A percentile compares a stretch with the other conserved stretches of the same genome.
Conservation (phyloP, 2,797 vertebrate species). For the Eulemur rubriventer region DNA sequence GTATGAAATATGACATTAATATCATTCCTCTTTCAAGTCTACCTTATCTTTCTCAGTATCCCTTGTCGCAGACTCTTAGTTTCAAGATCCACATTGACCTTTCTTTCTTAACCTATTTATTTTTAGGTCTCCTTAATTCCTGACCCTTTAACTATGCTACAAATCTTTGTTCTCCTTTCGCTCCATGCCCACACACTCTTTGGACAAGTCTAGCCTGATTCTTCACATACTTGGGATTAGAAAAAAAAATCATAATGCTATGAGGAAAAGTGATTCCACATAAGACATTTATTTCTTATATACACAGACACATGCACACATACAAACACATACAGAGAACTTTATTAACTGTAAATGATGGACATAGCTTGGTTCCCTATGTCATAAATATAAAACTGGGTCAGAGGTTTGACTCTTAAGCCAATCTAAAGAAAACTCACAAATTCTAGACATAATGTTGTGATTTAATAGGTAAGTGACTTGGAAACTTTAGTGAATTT, state of each 20-base stretch:
- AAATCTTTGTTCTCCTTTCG: not conserved
- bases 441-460: slow-evolving; percentile 62
- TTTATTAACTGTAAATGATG: slow-evolving; percentile 3
- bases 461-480: slow-evolving; percentile 64
- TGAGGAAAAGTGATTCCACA: not conserved
- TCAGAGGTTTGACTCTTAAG: not conserved
- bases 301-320: not conserved
- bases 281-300: not conserved
- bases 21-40: not conserved
- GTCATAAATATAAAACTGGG: not conserved
- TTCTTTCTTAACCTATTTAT: not conserved
- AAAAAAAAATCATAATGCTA: not conserved
- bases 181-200: not conserved
- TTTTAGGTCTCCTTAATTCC: not conserved
- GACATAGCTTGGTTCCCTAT: not conserved
- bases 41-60: not conserved
- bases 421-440: slow-evolving; percentile 66
- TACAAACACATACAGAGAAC: not conserved
- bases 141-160: not conserved
- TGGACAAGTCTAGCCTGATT: not conserved
- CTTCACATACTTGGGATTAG: not conserved
- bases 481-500: slow-evolving; percentile 65
- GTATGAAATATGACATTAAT: not conserved
- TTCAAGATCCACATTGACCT: not conserved
- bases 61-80: not conserved